phyloP scores from a whole-genome alignment of 1,140 invertebrate species.

The Drosophila saltans region DNA sequence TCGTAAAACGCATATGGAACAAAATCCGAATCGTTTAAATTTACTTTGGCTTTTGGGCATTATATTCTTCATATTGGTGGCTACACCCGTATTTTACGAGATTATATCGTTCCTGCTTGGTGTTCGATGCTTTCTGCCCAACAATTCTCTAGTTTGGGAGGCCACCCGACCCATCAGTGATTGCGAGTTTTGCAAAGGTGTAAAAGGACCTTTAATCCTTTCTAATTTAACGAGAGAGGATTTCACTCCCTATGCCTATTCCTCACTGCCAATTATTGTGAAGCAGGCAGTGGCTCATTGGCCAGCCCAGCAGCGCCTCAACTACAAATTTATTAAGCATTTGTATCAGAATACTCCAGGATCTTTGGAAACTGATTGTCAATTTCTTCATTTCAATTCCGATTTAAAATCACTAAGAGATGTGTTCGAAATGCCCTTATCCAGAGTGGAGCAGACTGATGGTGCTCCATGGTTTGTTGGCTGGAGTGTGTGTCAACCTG shows the following conservation, averaged over 20 bases:
- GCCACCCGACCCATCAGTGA: slow-evolving; percentile 91
- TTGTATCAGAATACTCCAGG: slow-evolving; percentile 88
- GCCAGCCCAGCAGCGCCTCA: slow-evolving; percentile 89
- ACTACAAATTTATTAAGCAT: slow-evolving; percentile 89
- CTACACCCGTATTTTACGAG: slow-evolving; percentile 74
- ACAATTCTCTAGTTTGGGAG: slow-evolving; percentile 94
- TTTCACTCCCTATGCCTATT: slow-evolving; percentile 90
- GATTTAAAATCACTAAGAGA: slow-evolving; percentile 90
- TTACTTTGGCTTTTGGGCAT: slow-evolving; percentile 73
- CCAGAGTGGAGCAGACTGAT: slow-evolving; percentile 86
- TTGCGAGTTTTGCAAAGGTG: slow-evolving; percentile 87
- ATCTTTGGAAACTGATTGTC: slow-evolving; percentile 91
- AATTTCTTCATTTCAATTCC: slow-evolving; percentile 95
- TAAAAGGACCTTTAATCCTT: slow-evolving; percentile 86
- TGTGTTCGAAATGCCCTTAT: slow-evolving; percentile 90
- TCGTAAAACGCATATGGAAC: slow-evolving; percentile 63
- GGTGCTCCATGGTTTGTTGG: slow-evolving; percentile 94
- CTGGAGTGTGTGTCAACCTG: slow-evolving; percentile 95
- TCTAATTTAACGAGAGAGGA: slow-evolving; percentile 87
- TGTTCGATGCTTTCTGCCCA: slow-evolving; percentile 89
- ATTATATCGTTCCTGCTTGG: slow-evolving; percentile 83
- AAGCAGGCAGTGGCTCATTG: slow-evolving; percentile 90
- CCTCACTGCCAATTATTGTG: slow-evolving; percentile 91
- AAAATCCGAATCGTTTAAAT: slow-evolving; percentile 64
- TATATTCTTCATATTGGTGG: slow-evolving; percentile 75